Evolutionary conservation across 2,797 vertebrate genomes (phyloP).

Genomic region (Molossus alvarezi): DNA sequence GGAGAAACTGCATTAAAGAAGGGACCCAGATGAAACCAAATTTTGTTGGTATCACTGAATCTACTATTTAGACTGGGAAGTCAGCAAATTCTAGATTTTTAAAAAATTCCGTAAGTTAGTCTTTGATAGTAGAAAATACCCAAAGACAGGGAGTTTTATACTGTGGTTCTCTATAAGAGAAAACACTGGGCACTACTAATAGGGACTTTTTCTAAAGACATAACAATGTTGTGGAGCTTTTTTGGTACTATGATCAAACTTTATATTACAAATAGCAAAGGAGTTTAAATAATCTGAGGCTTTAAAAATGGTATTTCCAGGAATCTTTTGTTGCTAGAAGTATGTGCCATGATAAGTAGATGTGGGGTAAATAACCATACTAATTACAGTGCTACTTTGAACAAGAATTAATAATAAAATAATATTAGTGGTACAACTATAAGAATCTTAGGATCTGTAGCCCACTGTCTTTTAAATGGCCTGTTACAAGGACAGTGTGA

Average conservation of each 20-base stretch:
- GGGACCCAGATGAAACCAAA: neutral
- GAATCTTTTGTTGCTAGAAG: neutral
- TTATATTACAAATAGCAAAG: neutral
- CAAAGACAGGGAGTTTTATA: neutral
- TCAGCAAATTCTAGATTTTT: neutral
- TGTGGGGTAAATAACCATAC: neutral
- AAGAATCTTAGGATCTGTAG: neutral
- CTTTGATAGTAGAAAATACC: neutral
- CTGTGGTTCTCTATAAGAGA: neutral
- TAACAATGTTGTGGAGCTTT: neutral
- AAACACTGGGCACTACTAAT: neutral
- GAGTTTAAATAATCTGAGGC: neutral
- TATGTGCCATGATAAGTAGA: neutral
- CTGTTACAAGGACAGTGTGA: neutral
- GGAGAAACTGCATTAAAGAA: neutral
- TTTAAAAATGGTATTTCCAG: neutral
- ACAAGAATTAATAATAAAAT: neutral
- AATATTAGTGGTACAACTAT: neutral
- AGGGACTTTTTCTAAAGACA: neutral
- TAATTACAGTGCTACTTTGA: neutral
- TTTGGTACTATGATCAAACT: neutral
- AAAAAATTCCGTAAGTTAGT: neutral
- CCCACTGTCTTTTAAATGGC: neutral
- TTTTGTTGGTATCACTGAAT: neutral
- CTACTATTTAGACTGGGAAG: neutral